Conservation (phyloP, 2,113 vertebrate species). For the Pionites leucogaster region DNA sequence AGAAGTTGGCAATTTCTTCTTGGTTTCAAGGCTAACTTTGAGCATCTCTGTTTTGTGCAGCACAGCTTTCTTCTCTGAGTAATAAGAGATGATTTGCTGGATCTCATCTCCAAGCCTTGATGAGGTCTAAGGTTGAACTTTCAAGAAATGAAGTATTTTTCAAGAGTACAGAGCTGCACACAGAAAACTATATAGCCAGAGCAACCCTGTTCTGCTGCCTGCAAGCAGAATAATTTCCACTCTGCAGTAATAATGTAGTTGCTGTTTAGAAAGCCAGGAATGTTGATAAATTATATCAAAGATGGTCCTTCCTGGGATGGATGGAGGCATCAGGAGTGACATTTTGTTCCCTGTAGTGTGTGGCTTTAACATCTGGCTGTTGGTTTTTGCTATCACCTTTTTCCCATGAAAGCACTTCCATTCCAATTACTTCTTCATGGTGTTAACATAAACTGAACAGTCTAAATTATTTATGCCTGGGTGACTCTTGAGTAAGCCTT, state of each 20-base stretch:
- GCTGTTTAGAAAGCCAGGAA: not conserved
- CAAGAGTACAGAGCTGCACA: not conserved
- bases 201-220: not conserved
- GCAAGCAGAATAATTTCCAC: not conserved
- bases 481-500: not conserved
- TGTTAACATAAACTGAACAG: not conserved
- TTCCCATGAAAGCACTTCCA: not conserved
- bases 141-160: constrained; percentile 34
- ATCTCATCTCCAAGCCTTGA: not conserved
- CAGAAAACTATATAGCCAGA: not conserved
- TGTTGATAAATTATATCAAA: not conserved
- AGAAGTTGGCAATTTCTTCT: constrained; percentile 38
- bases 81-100: constrained; percentile 31
- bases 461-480: not conserved
- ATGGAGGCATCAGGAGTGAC: not conserved
- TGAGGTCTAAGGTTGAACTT: constrained; percentile 33
- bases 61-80: constrained; percentile 42
- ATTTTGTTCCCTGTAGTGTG: not conserved
- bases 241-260: not conserved
- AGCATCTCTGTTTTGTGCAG: constrained; percentile 23
- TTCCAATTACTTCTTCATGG: not conserved
- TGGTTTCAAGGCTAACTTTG: constrained; percentile 37
- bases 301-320: no score
- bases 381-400: not conserved
- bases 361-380: not conserved